Evolutionary conservation across 2,113 vertebrate genomes (phyloP), one percentile per base, ranked within the genome.

Genomic region (Lophius piscatorius): DNA sequence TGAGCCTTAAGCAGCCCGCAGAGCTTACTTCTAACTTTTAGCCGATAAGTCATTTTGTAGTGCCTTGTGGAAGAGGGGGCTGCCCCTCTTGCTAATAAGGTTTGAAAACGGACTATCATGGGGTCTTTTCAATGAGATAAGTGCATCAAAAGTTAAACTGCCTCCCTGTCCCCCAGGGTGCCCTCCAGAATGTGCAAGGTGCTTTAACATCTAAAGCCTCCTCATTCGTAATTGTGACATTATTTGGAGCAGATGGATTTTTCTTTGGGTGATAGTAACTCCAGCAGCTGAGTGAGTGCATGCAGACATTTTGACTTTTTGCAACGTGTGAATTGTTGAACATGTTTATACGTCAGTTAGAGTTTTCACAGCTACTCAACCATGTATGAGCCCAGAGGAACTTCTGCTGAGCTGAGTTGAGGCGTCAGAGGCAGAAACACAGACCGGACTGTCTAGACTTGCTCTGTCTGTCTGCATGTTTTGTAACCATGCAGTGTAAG

Each of bases 381-480:
- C 17, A 22, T 22, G 41, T 31, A 39, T 48, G 51, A 71, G 68
- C 63, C 64, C 8, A n/a, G 44, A 59, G 65, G 41, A 76, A 28
- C 46, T 36, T 87, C 78, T 87, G 69, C 5, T 5, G 77, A 67
- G 61, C 58, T 73, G 76, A 87, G 81, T 77, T 84, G 79, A 81
- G 82, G 81, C 71, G 74, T 81, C 80, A 70, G 71, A 74, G 74
- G 65, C 60, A 66, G 70, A 66, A 82, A 77, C 68, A 82, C 67
- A 83, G 80, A 78, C 46, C 2, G 48, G 47, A 56, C 63, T 82
- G 87, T 90, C 83, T 90, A 88, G 87, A 84, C 86, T 76, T 78
- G 80, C 76, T 81, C 64, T 68, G 83, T 86, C 78, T 68, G 74
- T 86, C 80, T 79, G 70, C 78, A 52, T 74, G 79, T 84, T 89